These are phyloP conservation scores for Rhizoglyphus robini DNA, from an alignment of 1,140 invertebrate species.

Conservation along the genomic window DNA sequence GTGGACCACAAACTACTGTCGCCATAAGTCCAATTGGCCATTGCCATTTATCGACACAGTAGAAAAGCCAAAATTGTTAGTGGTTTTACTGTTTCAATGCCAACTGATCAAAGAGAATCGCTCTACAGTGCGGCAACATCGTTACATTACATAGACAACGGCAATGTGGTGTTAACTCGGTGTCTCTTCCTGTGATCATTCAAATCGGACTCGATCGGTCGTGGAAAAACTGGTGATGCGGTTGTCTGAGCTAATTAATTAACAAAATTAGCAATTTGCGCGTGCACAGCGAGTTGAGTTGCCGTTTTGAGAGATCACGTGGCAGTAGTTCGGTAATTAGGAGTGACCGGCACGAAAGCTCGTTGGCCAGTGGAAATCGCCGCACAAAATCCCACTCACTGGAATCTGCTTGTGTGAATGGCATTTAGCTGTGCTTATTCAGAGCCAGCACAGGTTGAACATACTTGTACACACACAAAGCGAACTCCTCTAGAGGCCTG, in stretches of 20 bases:
- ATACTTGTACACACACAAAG: no score
- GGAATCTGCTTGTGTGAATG: no score
- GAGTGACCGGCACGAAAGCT: no score
- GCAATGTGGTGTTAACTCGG: not conserved
- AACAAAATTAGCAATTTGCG: not conserved
- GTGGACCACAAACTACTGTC: not conserved
- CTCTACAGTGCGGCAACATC: not conserved
- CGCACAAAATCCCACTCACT: no score
- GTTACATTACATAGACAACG: not conserved
- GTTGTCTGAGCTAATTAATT: not conserved
- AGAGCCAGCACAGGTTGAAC: no score
- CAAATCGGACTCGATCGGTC: not conserved
- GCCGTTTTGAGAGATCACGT: no score
- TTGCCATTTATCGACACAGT: not conserved
- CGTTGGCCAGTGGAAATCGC: no score
- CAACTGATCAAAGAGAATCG: not conserved
- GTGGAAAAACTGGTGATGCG: not conserved
- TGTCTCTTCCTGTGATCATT: not conserved
- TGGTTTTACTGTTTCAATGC: not conserved
- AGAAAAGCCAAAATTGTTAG: not conserved
- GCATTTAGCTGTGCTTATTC: no score
- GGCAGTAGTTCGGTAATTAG: no score
- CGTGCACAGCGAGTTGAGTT: no score
- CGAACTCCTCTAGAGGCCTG: conserved; percentile 8
- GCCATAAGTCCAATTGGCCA: not conserved